These are phyloP conservation scores for Tupiocoris notatus DNA, from an alignment of 2,888 invertebrate species.

Conservation along the genomic window DNA sequence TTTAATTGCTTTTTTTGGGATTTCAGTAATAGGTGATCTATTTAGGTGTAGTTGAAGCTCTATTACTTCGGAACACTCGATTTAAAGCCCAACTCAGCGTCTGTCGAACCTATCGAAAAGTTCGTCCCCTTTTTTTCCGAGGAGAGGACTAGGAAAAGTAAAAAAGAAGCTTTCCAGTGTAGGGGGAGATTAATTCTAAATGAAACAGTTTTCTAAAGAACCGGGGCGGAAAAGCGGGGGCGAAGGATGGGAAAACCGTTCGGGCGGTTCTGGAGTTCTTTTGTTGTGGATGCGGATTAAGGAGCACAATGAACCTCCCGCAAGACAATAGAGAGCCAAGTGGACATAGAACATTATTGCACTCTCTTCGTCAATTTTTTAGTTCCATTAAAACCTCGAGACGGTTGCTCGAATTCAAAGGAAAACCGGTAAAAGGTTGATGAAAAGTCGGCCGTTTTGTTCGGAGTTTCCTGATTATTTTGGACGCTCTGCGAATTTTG, in stretches of 20 bases:
- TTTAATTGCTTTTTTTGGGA: too few relatives aligned
- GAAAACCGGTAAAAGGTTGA: too few relatives aligned
- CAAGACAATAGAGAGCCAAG: conserved; percentile 35
- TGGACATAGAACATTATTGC: conserved; percentile 38
- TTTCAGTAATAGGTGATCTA: too few relatives aligned
- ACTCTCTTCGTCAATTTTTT: conserved; percentile 28
- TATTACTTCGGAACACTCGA: too few relatives aligned
- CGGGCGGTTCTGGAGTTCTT: neutral
- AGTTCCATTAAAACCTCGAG: conserved; percentile 32
- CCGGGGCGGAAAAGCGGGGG: neutral
- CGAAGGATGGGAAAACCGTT: neutral
- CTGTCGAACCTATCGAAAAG: conserved; percentile 21
- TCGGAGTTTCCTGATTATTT: too few relatives aligned
- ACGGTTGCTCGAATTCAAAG: too few relatives aligned
- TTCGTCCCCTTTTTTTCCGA: conserved; percentile 17
- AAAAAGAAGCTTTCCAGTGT: conserved; percentile 7
- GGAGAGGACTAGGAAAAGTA: neutral
- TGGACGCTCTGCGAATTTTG: too few relatives aligned
- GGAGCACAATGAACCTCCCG: conserved; percentile 34
- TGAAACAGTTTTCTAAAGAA: conserved; percentile 37
- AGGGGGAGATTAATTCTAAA: conserved; percentile 33
- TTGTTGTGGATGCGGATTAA: conserved; percentile 16
- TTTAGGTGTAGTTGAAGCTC: too few relatives aligned
- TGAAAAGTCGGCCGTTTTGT: too few relatives aligned
- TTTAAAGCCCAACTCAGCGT: too few relatives aligned